These are phyloP conservation scores for Hippolais icterina DNA, from an alignment of 2,113 vertebrate species.

Conservation along the genomic window DNA sequence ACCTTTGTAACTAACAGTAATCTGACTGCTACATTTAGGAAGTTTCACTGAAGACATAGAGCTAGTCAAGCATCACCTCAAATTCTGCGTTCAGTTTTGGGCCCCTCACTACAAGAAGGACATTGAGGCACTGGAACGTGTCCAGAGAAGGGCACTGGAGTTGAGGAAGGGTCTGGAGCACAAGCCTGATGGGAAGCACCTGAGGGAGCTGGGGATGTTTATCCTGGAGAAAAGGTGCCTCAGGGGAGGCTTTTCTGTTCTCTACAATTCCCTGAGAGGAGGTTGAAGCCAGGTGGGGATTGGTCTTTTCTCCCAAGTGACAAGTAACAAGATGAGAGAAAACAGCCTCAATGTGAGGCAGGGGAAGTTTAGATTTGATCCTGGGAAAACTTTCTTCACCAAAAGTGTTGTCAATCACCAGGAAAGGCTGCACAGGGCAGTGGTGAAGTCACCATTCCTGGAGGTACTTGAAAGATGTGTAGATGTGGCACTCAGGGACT, in stretches of 20 bases:
- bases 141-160: not conserved
- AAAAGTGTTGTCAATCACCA: not conserved
- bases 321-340: not conserved
- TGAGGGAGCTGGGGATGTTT: not conserved
- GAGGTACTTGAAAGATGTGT: rapidly evolving
- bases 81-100: not conserved
- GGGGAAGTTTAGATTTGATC: not conserved
- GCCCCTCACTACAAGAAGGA: not conserved
- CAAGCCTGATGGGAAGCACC: not conserved
- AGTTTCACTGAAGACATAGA: not conserved
- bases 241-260: rapidly evolving
- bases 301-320: rapidly evolving
- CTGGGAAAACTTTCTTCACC: not conserved
- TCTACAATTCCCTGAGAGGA: not conserved
- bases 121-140: rapidly evolving
- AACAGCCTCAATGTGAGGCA: not conserved
- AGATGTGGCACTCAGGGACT: not conserved
- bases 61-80: rapidly evolving
- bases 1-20: not conserved
- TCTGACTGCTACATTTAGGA: not conserved
- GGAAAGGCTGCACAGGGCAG: not conserved
- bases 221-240: not conserved
- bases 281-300: rapidly evolving
- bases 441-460: not conserved
- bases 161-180: not conserved